phyloP scores from a whole-genome alignment of 2,113 vertebrate species.

The Podilymbus podiceps region DNA sequence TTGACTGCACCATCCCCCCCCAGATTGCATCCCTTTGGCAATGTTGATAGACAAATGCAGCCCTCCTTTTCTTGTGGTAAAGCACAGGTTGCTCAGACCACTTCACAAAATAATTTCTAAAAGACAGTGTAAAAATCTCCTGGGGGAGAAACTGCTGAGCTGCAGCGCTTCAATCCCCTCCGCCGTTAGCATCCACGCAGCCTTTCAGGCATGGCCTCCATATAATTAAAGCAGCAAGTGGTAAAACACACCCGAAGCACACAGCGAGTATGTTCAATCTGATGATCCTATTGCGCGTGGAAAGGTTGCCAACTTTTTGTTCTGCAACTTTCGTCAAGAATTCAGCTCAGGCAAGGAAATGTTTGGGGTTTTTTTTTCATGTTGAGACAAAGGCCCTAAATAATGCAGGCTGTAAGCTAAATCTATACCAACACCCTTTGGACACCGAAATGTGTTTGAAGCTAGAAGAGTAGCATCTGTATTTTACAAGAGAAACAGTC shows the following conservation, averaged over 20 bases:
- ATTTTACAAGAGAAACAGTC: background rate
- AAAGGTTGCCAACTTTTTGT: background rate
- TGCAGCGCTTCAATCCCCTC: background rate
- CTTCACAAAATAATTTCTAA: background rate
- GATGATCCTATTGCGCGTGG: background rate
- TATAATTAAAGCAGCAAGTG: background rate
- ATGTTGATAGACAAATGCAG: background rate
- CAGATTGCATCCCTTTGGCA: background rate
- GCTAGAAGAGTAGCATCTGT: background rate
- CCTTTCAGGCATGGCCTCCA: background rate
- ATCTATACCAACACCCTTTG: background rate
- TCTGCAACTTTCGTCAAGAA: background rate
- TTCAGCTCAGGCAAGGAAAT: background rate
- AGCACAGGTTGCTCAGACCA: background rate
- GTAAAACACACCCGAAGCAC: background rate
- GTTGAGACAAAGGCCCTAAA: background rate
- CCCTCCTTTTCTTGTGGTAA: background rate
- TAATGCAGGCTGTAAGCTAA: background rate
- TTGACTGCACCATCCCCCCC: rapidly evolving
- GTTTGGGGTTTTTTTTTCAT: background rate
- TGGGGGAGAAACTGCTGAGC: background rate
- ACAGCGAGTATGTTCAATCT: background rate
- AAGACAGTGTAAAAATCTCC: background rate
- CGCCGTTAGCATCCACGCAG: background rate
- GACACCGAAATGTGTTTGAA: background rate